A percentile compares a stretch with the other conserved stretches of the same genome.
phyloP scores from a whole-genome alignment of 2,888 invertebrate species.

The Euproctis similis region DNA sequence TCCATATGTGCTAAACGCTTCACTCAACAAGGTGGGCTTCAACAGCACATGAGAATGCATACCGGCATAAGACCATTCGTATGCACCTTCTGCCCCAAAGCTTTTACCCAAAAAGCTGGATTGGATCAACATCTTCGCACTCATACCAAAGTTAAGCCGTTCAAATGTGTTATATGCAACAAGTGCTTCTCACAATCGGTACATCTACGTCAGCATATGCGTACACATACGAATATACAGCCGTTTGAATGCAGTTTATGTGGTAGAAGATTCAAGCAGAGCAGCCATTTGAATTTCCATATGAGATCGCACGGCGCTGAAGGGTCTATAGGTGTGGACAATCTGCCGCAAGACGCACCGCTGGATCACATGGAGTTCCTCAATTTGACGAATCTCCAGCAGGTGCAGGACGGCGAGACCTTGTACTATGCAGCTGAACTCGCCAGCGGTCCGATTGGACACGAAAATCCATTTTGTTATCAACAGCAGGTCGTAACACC shows the following conservation, averaged over 20 bases:
- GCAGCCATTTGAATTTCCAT: constrained; percentile 67
- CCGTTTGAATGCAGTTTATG: constrained; percentile 63
- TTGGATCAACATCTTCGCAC: constrained; percentile 67
- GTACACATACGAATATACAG: constrained; percentile 68
- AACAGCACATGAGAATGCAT: constrained; percentile 69
- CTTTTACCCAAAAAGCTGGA: constrained; percentile 67
- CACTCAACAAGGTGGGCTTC: constrained; percentile 64
- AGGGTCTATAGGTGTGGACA: constrained; percentile 34
- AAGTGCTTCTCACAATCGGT: constrained; percentile 69
- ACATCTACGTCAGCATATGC: constrained; percentile 67
- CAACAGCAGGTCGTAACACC: constrained; percentile 20
- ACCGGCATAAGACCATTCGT: constrained; percentile 59
- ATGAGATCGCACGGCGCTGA: constrained; percentile 57
- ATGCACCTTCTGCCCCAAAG: constrained; percentile 60
- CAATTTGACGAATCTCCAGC: constrained; percentile 51
- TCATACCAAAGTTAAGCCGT: constrained; percentile 67
- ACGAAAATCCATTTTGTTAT: constrained; percentile 22
- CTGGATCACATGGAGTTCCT: constrained; percentile 45
- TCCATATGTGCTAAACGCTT: constrained; percentile 60
- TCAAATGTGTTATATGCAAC: constrained; percentile 61
- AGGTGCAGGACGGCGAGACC: constrained; percentile 55
- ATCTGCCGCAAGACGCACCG: constrained; percentile 35
- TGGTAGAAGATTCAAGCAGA: constrained; percentile 61
- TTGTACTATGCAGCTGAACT: constrained; percentile 59
- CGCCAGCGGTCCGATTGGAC: constrained; percentile 18